Base-by-base conservation (phyloP, 2,888 invertebrate species). In the Miltochrista miniata region DNA sequence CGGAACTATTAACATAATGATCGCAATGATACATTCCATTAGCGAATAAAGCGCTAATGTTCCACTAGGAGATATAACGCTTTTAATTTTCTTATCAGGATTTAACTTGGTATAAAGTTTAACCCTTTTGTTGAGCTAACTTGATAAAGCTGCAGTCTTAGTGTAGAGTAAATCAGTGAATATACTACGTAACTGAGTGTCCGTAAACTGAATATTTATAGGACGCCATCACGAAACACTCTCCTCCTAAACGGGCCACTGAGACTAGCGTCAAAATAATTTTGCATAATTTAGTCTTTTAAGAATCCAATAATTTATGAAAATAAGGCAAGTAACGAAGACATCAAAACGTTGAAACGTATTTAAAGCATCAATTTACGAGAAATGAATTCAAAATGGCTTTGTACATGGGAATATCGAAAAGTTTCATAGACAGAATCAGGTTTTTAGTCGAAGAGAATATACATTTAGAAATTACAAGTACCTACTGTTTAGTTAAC, bases 191-290 rank as follows among this genome's bases (percentile, higher is more conserved):
- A 71, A 54, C 63, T 61, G 74, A 77, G 78, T 76, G 76, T 76
- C 77, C 71, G 71, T 79, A 74, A 74, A 77, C 78, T 84, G 85
- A 85, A 85, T 85, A 85, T 85, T 85, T 83, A 85, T 85, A 70
- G 70, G 59, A 61, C 62, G 59, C 65, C 62, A 64, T 63, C 68
- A 50, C 54, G 54, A 54, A 55, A 59, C 36, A 44, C 40, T 48
- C 38, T 58, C 72, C 76, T 74, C 72, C 76, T 74, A 76, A 79
- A 78, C 74, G 68, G 68, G 73, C 68, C 74, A 59, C 64, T 56
- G 75, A 72, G 74, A 74, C 76, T 77, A 68, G 78, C 79, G 76
- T 80, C 79, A 77, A 81, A 82, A 81, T 70, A 74, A 78, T 80
- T 83, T 83, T 78, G 74, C 83, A 84, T 84, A 84, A n/a, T 83